Base-by-base conservation (phyloP, 2,113 vertebrate genomes). In the Hiodon alosoides region DNA sequence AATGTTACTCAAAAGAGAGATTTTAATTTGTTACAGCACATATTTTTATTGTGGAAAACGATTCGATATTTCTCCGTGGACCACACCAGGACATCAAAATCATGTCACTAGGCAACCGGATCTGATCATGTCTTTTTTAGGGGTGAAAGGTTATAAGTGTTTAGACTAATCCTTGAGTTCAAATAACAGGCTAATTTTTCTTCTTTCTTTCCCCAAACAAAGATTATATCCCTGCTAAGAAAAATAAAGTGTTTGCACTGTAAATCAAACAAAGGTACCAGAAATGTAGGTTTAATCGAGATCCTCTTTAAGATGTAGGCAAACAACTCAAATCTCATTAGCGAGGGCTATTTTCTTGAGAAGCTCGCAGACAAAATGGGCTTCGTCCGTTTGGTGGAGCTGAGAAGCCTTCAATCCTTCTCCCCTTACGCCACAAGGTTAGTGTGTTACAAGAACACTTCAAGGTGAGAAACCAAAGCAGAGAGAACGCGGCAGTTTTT, bases 141-240 rank as follows among this genome's bases (percentile, higher is more conserved):
- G 72, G 94, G 93, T 94, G 94, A 95, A 93, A 94, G 95, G 94
- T 94, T 93, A 94, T 93, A 94, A 92, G 94, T 92, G 92, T 92
- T 91, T 88, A 85, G 90, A 83, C 93, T 95, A 96, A 96, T 95
- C 94, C 89, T 89, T 90, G 90, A 90, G 90, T 93, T 90, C 88
- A 94, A 92, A 90, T 88, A 92, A 93, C 93, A 91, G 88, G 91
- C 88, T 91, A 89, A 83, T 84, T 88, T 90, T 88, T 90, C 81
- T 78, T 83, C 71, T 67, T 81, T 83, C 82, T 85, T 84, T 83
- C 64, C 86, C 64, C 85, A 90, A 92, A 91, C 67, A 78, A 87
- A 87, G 83, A 87, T 87, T 90, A 90, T 83, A 81, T 90, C 80
- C 80, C 77, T 17, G 48, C 8, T 81, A 89, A 90, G 90, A 83